These are phyloP conservation scores for Phyllotreta striolata DNA, from an alignment of 2,888 invertebrate species.

Conservation along the genomic window DNA sequence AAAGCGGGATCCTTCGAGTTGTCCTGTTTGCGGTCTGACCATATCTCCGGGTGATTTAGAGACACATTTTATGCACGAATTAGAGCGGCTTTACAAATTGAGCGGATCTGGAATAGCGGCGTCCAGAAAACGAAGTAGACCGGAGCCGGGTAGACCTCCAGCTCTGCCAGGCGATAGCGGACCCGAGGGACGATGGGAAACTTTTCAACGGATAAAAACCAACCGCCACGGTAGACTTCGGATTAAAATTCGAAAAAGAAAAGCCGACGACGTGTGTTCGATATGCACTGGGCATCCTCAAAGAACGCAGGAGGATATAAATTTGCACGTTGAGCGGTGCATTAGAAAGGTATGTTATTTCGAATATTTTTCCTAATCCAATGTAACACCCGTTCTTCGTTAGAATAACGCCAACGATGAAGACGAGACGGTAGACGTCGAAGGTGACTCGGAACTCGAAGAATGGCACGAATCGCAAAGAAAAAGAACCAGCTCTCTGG, in stretches of 20 bases:
- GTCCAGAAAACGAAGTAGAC: constrained; percentile 59
- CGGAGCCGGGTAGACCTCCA: constrained; percentile 58
- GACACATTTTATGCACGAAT: constrained; percentile 73
- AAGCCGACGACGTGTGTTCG: constrained; percentile 72
- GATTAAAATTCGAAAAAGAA: constrained; percentile 72
- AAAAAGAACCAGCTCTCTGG: constrained; percentile 52
- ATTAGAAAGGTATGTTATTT: constrained; percentile 63
- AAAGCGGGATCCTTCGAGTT: constrained; percentile 62
- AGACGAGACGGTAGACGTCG: constrained; percentile 75
- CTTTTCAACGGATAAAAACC: constrained; percentile 74
- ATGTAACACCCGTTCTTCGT: constrained; percentile 33
- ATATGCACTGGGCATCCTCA: constrained; percentile 68
- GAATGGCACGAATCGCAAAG: constrained; percentile 64
- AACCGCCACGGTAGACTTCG: constrained; percentile 74
- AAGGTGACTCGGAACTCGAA: constrained; percentile 67
- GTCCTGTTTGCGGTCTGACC: constrained; percentile 76
- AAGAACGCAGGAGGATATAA: constrained; percentile 68
- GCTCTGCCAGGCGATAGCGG: constrained; percentile 62
- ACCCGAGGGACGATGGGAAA: constrained; percentile 74
- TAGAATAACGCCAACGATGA: constrained; percentile 62
- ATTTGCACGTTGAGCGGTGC: constrained; percentile 71
- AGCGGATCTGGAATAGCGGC: constrained; percentile 63
- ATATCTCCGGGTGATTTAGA: constrained; percentile 73
- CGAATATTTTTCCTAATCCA: not conserved
- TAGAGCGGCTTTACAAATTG: constrained; percentile 72